Evolutionary conservation across 2,113 vertebrate genomes (phyloP).

Genomic region (Platichthys flesus): DNA sequence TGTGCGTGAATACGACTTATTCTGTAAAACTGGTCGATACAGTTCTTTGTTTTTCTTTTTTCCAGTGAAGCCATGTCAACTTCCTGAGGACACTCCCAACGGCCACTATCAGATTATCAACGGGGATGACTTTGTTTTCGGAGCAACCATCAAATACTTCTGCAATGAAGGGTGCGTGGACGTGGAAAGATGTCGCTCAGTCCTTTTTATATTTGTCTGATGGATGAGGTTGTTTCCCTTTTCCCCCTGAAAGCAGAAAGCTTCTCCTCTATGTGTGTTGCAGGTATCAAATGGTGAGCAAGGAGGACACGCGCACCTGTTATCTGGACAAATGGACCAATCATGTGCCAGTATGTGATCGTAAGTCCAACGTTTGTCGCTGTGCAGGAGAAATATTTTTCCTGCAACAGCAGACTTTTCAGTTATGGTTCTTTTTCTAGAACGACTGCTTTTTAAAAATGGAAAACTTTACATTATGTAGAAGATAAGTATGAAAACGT

Average conservation of each 20-base stretch:
- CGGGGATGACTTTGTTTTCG: constrained; percentile 53
- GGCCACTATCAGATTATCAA: constrained; percentile 40
- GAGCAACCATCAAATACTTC: constrained; percentile 54
- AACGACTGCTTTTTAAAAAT: no score
- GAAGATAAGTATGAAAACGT: no score
- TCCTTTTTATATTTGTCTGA: background rate
- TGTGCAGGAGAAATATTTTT: no score
- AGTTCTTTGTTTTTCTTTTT: background rate
- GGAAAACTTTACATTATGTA: no score
- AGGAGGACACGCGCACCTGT: constrained; percentile 33
- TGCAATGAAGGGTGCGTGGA: constrained; percentile 63
- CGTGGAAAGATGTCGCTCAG: background rate
- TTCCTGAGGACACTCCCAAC: constrained; percentile 46
- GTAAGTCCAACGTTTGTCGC: constrained; percentile 33
- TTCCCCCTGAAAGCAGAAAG: background rate
- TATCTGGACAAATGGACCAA: constrained; percentile 42
- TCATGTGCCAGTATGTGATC: constrained; percentile 53
- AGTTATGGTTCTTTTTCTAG: no score
- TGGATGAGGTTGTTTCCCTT: background rate
- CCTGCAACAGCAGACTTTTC: no score
- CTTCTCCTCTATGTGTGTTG: background rate
- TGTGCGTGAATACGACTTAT: no score
- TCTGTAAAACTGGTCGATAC: no score
- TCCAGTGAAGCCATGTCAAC: constrained; percentile 62
- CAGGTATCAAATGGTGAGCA: constrained; percentile 65